Conservation (phyloP, 1,140 invertebrate species). For the Atta colombica region DNA sequence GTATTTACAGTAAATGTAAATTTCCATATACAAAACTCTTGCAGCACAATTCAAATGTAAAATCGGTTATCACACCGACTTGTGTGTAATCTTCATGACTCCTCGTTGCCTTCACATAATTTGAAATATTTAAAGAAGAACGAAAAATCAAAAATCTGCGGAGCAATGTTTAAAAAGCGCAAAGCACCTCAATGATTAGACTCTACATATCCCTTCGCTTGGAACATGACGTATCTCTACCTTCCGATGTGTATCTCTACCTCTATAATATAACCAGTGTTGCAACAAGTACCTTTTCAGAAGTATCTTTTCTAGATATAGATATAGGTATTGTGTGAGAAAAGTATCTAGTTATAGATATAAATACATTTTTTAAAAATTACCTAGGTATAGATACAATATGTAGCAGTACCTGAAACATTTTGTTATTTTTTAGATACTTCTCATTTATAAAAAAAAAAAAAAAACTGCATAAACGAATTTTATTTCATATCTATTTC, state of each 20-base stretch:
- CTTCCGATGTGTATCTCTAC: conserved; percentile 76
- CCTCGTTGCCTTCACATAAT: conserved; percentile 25
- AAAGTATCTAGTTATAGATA: too few relatives aligned
- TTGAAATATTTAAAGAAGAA: conserved; percentile 40
- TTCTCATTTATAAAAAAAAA: too few relatives aligned
- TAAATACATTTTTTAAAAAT: too few relatives aligned
- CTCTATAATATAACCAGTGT: conserved; percentile 66
- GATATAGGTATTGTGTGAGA: too few relatives aligned
- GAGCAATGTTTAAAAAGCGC: conserved; percentile 51
- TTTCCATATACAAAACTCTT: conserved; percentile 63
- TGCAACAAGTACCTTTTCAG: too few relatives aligned
- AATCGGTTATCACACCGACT: conserved; percentile 43
- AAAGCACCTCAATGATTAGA: conserved; percentile 66
- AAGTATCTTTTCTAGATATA: too few relatives aligned
- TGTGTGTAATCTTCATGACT: conserved; percentile 44
- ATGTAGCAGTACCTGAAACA: too few relatives aligned
- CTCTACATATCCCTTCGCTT: conserved; percentile 66
- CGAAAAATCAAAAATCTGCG: conserved; percentile 49
- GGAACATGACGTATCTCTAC: conserved; percentile 50
- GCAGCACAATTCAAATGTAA: conserved; percentile 49
- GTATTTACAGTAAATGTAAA: conserved; percentile 43
- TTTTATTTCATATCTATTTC: too few relatives aligned
- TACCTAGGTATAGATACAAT: too few relatives aligned
- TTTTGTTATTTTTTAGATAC: too few relatives aligned
- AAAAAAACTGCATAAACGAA: too few relatives aligned